Percentiles rank a stretch among this genome's conserved stretches.
Conservation (phyloP, 2,113 vertebrate species). For the Ptilorrhoa leucosticta region DNA sequence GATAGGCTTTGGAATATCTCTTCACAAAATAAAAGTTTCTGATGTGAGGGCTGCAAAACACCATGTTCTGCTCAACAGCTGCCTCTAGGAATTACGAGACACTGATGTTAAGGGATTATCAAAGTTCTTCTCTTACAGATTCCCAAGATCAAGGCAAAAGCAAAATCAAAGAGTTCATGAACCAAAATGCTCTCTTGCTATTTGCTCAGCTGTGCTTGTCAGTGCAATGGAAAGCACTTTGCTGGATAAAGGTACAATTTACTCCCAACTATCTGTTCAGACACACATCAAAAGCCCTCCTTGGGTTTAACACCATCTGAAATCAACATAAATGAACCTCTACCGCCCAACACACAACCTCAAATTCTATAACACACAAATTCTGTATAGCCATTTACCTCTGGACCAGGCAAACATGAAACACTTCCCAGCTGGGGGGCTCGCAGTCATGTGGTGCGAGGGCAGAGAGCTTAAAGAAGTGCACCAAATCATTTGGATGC, state of each 20-base stretch:
- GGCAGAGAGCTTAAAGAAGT: background rate
- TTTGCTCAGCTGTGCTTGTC: background rate
- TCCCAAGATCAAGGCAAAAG: background rate
- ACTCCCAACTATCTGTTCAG: background rate
- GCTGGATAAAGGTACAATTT: background rate
- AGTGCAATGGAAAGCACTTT: background rate
- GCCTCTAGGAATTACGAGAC: background rate
- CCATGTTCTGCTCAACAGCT: background rate
- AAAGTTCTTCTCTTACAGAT: background rate
- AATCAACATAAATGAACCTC: background rate
- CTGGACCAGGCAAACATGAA: background rate
- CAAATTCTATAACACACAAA: background rate
- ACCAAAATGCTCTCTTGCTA: background rate
- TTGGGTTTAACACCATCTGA: background rate
- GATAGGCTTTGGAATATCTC: background rate
- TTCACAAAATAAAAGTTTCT: background rate
- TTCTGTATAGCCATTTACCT: background rate
- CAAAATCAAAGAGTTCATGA: background rate
- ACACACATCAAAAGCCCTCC: background rate
- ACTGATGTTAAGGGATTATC: background rate
- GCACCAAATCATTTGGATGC: background rate
- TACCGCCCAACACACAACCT: background rate
- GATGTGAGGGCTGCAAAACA: background rate
- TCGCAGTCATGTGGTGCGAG: accelerated
- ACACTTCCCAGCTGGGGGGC: background rate